Evolutionary conservation across 2,797 vertebrate genomes (phyloP).

Genomic region (Gymnodraco acuticeps): DNA sequence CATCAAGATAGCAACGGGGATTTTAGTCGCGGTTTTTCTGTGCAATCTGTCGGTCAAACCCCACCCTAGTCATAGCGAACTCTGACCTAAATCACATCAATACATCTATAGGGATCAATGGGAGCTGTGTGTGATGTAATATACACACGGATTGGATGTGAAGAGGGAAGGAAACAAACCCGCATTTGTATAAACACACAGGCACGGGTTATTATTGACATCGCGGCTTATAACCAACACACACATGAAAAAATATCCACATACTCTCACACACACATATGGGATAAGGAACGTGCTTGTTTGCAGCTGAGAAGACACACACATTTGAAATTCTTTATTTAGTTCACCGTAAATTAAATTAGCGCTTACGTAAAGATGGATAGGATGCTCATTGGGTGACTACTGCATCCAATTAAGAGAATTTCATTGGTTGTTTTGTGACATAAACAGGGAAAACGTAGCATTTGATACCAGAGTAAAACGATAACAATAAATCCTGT

Average conservation of each 20-base stretch:
- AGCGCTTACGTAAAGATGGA: constrained; percentile 1
- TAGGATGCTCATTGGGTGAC: neutral
- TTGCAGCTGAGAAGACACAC: constrained; percentile 12
- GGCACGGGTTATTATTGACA: constrained; percentile 38
- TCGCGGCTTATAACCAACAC: constrained; percentile 1
- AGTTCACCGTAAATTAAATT: constrained; percentile 28
- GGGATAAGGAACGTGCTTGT: constrained; percentile 34
- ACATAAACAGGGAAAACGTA: neutral
- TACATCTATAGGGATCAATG: constrained; percentile 80
- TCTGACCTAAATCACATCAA: constrained; percentile 78
- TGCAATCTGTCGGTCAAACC: constrained; percentile 66
- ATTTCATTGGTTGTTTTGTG: constrained; percentile 11
- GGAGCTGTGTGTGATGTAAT: constrained; percentile 68
- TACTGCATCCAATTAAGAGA: neutral
- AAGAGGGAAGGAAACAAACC: constrained; percentile 66
- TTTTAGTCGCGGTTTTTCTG: too few relatives aligned
- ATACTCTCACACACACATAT: constrained; percentile 1
- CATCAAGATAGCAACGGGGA: constrained; percentile 32
- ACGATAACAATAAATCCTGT: too few relatives aligned
- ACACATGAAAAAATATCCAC: constrained; percentile 18
- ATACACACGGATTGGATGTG: constrained; percentile 53
- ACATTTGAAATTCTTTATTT: constrained; percentile 34
- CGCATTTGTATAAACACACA: constrained; percentile 60
- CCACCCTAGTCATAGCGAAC: constrained; percentile 71
- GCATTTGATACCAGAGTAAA: too few relatives aligned